phyloP scores from a whole-genome alignment of 2,797 vertebrate genomes.

The Threskiornis aethiopicus region DNA sequence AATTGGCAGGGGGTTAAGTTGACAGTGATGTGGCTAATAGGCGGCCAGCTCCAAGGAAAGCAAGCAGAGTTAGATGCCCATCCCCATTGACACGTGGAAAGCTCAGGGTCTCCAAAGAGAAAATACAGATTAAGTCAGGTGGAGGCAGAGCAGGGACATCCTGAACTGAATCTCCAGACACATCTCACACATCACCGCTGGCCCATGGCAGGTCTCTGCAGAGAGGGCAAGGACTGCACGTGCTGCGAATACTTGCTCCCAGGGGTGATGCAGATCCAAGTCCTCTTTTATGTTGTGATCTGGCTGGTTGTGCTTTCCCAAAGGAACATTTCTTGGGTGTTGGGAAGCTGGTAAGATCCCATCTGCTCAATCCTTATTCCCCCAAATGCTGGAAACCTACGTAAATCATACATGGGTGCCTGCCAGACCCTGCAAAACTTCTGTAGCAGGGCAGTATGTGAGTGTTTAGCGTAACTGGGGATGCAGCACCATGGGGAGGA shows the following conservation, averaged over 20 bases:
- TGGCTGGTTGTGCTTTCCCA: background rate
- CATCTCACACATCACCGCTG: background rate
- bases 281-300: background rate
- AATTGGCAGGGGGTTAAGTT: background rate
- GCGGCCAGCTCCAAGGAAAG: background rate
- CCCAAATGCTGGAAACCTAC: background rate
- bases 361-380: background rate
- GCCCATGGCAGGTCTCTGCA: background rate
- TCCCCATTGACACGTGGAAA: background rate
- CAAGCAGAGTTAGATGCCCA: background rate
- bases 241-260: background rate
- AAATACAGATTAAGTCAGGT: background rate
- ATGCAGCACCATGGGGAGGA: background rate
- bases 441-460: background rate
- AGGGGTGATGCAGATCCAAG: background rate
- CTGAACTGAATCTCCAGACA: background rate
- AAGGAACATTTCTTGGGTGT: background rate
- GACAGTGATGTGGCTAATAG: background rate
- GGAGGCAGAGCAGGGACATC: background rate
- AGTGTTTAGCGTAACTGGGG: background rate
- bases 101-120: background rate
- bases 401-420: rapidly evolving
- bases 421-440: background rate
- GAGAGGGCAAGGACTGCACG: background rate
- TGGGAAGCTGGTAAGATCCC: background rate